Percentiles rank a stretch among this genome's conserved stretches.
phyloP scores from a whole-genome alignment of 2,113 vertebrate species.

The Martes martes region DNA sequence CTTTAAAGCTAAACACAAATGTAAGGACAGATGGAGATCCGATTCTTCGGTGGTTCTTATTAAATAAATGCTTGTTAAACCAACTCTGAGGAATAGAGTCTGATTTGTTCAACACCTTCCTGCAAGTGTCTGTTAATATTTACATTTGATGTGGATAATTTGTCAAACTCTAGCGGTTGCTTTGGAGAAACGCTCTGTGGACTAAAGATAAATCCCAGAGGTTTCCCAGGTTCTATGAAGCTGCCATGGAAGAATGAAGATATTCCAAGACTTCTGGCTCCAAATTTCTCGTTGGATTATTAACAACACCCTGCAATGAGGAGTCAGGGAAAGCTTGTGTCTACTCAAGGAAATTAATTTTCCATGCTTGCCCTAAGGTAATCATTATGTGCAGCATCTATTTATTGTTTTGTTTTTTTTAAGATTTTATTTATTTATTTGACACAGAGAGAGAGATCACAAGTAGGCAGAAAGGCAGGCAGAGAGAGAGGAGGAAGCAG shows the following conservation, averaged over 20 bases:
- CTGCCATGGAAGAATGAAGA: neutral
- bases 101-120: neutral
- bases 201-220: neutral
- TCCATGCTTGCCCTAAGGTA: neutral
- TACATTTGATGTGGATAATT: neutral
- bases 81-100: neutral
- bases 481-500: too few relatives aligned
- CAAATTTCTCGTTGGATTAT: slow-evolving; percentile 42
- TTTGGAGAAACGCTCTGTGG: neutral
- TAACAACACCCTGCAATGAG: slow-evolving; percentile 15
- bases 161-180: neutral
- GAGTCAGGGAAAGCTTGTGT: neutral
- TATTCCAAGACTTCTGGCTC: neutral
- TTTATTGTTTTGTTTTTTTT: neutral
- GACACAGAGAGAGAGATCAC: too few relatives aligned
- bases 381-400: neutral
- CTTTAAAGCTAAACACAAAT: neutral
- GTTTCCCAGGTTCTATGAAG: neutral
- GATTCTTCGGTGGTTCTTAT: neutral
- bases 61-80: neutral
- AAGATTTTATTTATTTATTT: too few relatives aligned
- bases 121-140: neutral
- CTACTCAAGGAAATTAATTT: neutral
- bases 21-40: neutral
- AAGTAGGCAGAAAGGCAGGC: too few relatives aligned